Base-by-base conservation (phyloP, 2,888 invertebrate genomes). In the Diplazon laetatorius region DNA sequence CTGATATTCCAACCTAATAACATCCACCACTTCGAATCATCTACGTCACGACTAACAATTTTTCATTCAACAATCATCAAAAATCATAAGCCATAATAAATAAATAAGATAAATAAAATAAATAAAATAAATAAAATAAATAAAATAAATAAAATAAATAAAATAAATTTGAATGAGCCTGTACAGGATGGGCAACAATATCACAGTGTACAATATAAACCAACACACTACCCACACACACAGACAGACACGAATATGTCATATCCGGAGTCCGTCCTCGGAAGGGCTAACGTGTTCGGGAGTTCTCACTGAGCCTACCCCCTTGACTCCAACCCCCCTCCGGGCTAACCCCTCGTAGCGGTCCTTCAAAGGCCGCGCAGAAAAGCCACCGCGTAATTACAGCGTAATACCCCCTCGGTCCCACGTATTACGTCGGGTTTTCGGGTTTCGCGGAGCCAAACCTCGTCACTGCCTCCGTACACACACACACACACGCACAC, bases 321-420 rank as follows among this genome's bases (percentile, higher is more conserved):
- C 20, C 14, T 55, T 20, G 57, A 48, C 25, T 20, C 8, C 50
- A 50, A 30, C 20, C 55, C 39, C 52, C n/a, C n/a, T n/a, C n/a
- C n/a, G n/a, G n/a, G n/a, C n/a, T n/a, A n/a, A 39, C 14, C 66
- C 42, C 62, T 30, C 8, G 6, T 18, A 12, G 14, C 42, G 35
- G 75, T 62, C 75, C 78, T 75, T 78, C 78, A 78, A 78, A 78
- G 78, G 74, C 78, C 66, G 71, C 44, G 59, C 70, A 74, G 70
- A 60, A 74, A 78, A 78, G 74, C 70, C 78, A 78, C 78, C 78
- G 74, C 78, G 75, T 78, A 78, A 78, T 78, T 78, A 78, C 78
- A 75, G 48, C 78, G 75, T 75, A 75, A 75, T 75, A 78, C 71
- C 74, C n/a, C 48, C 48, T 59, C 60, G 65, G 65, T 50, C 69